Conservation (phyloP, 2,113 vertebrate genomes). For the Callocephalon fimbriatum region DNA sequence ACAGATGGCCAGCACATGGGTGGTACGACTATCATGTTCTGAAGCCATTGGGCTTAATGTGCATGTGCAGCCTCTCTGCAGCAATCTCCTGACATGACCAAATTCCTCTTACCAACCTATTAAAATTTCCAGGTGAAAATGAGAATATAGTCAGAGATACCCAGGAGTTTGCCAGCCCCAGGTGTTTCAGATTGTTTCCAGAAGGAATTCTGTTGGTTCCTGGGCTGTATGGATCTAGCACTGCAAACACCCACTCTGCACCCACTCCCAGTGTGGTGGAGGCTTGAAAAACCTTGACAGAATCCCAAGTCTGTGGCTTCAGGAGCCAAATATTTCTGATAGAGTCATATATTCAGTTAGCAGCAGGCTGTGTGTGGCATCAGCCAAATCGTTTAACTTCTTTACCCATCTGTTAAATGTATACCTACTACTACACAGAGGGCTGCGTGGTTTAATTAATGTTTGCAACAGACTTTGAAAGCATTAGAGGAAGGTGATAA, state of each 20-base stretch:
- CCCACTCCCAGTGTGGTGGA: background rate
- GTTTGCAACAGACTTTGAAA: slow-evolving; percentile 31
- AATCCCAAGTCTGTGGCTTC: background rate
- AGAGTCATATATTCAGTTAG: background rate
- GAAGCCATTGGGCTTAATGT: background rate
- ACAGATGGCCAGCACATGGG: background rate
- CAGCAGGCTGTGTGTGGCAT: background rate
- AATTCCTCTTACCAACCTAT: background rate
- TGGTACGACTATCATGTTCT: fast-evolving
- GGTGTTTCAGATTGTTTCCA: background rate
- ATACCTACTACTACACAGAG: background rate
- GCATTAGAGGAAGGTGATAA: slow-evolving; percentile 10
- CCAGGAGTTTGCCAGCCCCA: background rate
- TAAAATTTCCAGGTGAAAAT: background rate
- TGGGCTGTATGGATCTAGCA: background rate
- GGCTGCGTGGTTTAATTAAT: background rate
- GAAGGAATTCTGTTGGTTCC: background rate
- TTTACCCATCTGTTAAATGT: slow-evolving; percentile 30
- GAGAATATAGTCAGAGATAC: background rate
- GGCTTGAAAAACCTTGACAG: background rate
- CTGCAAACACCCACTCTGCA: background rate
- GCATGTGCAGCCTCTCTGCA: background rate
- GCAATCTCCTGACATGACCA: background rate
- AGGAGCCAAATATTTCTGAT: background rate
- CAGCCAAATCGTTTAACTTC: slow-evolving; percentile 31